Evolutionary conservation across 2,888 invertebrate species (phyloP).

Genomic region (Stenodera caucasica): DNA sequence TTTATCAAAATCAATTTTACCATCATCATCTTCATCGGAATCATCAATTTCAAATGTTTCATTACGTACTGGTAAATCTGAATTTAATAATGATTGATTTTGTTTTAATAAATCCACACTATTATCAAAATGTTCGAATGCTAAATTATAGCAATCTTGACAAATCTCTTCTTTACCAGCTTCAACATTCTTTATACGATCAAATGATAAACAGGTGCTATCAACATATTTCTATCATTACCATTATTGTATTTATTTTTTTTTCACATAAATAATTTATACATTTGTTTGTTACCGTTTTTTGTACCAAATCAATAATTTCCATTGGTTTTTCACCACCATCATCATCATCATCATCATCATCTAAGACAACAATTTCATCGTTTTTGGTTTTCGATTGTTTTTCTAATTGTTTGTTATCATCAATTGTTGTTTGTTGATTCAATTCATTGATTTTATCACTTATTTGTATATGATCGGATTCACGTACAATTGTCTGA

Average conservation of each 20-base stretch:
- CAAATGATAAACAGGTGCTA: slow-evolving; percentile 57
- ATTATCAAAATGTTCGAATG: slow-evolving; percentile 50
- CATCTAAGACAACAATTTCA: slow-evolving; percentile 44
- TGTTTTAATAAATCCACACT: slow-evolving; percentile 39
- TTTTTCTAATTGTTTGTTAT: background rate
- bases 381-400: slow-evolving; percentile 9
- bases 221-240: slow-evolving; percentile 43
- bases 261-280: slow-evolving; percentile 62
- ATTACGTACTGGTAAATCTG: slow-evolving; percentile 48
- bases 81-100: slow-evolving; percentile 41
- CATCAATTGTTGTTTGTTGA: slow-evolving; percentile 2
- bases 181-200: slow-evolving; percentile 51
- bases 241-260: background rate
- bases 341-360: slow-evolving; percentile 38
- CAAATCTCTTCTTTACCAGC: slow-evolving; percentile 53
- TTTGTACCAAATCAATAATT: slow-evolving; percentile 49
- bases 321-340: slow-evolving; percentile 28
- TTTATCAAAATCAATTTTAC: slow-evolving; percentile 39
- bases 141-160: slow-evolving; percentile 49
- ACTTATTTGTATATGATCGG: slow-evolving; percentile 20
- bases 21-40: slow-evolving; percentile 50
- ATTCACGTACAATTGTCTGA: slow-evolving; percentile 44
- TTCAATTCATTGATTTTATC: background rate
- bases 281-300: slow-evolving; percentile 53
- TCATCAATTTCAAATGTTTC: slow-evolving; percentile 54